These are phyloP conservation scores for Cydia strobilella DNA, from an alignment of 1,140 invertebrate genomes.

Conservation along the genomic window DNA sequence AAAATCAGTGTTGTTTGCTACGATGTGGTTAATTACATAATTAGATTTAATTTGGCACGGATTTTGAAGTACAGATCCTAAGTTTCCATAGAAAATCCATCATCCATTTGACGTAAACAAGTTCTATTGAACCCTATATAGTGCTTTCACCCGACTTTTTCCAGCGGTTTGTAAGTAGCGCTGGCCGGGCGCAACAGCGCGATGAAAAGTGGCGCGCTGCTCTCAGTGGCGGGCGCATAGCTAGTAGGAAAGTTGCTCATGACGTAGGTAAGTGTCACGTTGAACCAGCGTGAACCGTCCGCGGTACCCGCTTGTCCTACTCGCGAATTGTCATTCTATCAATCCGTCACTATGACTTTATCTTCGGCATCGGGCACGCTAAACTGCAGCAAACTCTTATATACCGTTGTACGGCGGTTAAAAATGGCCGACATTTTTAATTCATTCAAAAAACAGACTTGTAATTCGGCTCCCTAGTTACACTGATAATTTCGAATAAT, in stretches of 20 bases:
- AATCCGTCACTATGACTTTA: slow-evolving; percentile 73
- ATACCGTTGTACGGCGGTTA: slow-evolving; percentile 48
- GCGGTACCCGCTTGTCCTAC: slow-evolving; percentile 69
- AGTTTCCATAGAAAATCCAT: background rate
- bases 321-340: slow-evolving; percentile 77
- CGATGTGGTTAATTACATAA: background rate
- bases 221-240: slow-evolving; percentile 63
- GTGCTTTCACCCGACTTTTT: slow-evolving; percentile 35
- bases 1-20: too few relatives aligned
- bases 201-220: slow-evolving; percentile 52
- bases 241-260: slow-evolving; percentile 79
- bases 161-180: slow-evolving; percentile 30
- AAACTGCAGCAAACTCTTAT: slow-evolving; percentile 40
- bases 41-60: background rate
- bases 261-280: slow-evolving; percentile 77
- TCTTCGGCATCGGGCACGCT: slow-evolving; percentile 47
- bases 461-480: background rate
- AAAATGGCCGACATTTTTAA: slow-evolving; percentile 34
- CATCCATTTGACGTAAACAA: slow-evolving; percentile 7
- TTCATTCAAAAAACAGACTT: background rate
- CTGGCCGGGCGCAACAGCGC: slow-evolving; percentile 34
- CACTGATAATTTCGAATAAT: background rate
- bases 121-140: slow-evolving; percentile 33
- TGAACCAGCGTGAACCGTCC: slow-evolving; percentile 77
- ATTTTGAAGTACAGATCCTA: background rate